phyloP scores from a whole-genome alignment of 2,797 vertebrate species.

The Sebastes nivosus region DNA sequence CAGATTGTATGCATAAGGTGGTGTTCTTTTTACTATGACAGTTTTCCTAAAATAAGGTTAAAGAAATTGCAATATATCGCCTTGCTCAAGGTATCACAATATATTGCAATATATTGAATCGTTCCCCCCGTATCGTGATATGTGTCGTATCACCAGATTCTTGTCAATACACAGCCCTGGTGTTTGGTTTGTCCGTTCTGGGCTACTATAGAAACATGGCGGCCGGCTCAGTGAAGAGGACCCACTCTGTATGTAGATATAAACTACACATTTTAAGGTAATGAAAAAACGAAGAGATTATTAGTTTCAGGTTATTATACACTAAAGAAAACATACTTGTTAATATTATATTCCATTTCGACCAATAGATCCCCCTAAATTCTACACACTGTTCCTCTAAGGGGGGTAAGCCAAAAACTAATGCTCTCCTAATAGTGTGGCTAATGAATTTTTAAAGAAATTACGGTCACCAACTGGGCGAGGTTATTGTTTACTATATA shows the following conservation, averaged over 20 bases:
- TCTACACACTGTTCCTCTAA: too few species aligned
- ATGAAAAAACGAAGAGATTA: not conserved
- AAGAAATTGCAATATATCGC: not conserved
- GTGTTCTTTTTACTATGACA: too few species aligned
- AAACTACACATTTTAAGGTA: rapidly evolving
- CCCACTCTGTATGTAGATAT: too few species aligned
- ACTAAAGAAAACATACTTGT: not conserved
- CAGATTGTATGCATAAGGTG: too few species aligned
- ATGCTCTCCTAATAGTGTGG: not conserved
- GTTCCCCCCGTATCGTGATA: too few species aligned
- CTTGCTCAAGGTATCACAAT: not conserved
- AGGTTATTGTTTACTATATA: not conserved
- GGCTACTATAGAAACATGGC: too few species aligned
- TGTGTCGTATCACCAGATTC: not conserved
- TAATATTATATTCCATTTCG: not conserved
- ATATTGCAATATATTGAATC: not conserved
- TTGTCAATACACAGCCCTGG: not conserved
- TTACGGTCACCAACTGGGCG: not conserved
- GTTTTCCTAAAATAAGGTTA: not conserved
- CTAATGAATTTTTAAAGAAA: not conserved
- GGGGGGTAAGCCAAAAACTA: not conserved
- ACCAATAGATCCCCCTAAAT: not conserved
- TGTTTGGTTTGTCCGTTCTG: not conserved
- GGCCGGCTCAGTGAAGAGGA: too few species aligned
- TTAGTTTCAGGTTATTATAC: not conserved